A percentile compares a stretch with the other conserved stretches of the same genome.
Conservation (phyloP, 2,888 invertebrate species). For the Euspilapteryx auroguttella region DNA sequence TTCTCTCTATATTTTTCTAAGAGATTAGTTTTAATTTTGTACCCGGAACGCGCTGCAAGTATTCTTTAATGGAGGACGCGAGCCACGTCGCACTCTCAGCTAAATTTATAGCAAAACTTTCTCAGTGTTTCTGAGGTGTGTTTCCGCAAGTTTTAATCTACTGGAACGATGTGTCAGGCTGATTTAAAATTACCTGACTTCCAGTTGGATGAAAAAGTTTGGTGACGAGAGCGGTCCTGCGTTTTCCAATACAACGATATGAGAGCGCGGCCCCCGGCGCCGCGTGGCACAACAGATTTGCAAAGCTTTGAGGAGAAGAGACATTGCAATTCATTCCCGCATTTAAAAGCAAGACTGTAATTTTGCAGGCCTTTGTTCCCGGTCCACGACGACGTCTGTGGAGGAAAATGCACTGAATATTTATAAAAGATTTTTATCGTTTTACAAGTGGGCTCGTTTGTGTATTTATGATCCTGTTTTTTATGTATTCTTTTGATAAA, state of each 20-base stretch:
- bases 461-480: no score
- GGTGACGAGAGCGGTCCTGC: no score
- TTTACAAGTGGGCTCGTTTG: conserved; percentile 34
- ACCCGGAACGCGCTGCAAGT: conserved; percentile 17
- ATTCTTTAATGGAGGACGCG: conserved; percentile 6
- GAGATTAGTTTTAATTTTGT: conserved; percentile 29
- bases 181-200: no score
- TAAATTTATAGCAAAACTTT: conserved; percentile 20
- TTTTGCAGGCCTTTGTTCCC: conserved; percentile 54
- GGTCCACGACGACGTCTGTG: conserved; percentile 22
- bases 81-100: no score
- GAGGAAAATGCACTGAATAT: conserved; percentile 56
- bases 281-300: conserved; percentile 26
- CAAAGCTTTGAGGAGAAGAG: conserved; percentile 52
- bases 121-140: conserved; percentile 10
- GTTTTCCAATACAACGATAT: no score
- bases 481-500: no score
- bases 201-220: no score
- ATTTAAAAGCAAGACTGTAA: conserved; percentile 58
- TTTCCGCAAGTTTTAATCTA: conserved; percentile 4
- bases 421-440: conserved; percentile 49
- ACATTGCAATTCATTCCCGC: conserved; percentile 54
- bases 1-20: conserved; percentile 12
- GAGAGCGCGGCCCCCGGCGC: no score
- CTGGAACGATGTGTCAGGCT: conserved; percentile 20